A percentile compares a stretch with the other conserved stretches of the same genome.
Evolutionary conservation across 2,113 vertebrate species (phyloP).

Genomic region (Eulemur macaco): DNA sequence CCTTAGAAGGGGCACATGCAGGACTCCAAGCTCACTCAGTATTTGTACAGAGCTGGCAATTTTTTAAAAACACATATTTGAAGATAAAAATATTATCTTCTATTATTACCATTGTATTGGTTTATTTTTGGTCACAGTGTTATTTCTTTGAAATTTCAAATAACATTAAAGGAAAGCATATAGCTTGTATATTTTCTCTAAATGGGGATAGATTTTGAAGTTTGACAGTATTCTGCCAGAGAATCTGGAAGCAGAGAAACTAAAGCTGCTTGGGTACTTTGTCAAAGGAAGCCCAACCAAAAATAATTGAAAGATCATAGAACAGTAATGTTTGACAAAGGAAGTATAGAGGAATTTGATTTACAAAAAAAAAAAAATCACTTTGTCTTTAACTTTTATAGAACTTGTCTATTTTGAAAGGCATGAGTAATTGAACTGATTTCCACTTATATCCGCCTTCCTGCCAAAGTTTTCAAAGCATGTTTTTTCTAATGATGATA

Average conservation of each 20-base stretch:
- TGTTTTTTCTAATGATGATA: background rate
- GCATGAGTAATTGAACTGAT: constrained; percentile 22
- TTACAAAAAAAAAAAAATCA: background rate
- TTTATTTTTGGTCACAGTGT: background rate
- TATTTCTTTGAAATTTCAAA: constrained; percentile 27
- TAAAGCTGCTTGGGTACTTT: background rate
- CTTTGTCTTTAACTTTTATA: background rate
- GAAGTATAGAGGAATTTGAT: constrained; percentile 17
- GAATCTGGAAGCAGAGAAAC: background rate
- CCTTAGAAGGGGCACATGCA: background rate
- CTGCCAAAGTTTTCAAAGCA: constrained; percentile 21
- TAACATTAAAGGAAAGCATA: background rate
- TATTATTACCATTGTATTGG: background rate
- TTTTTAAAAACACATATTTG: background rate
- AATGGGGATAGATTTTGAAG: background rate
- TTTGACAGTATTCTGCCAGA: background rate
- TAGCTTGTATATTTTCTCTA: background rate
- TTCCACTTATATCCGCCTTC: background rate
- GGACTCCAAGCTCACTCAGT: background rate
- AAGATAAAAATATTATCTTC: background rate
- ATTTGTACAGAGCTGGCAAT: background rate
- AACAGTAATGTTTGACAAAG: background rate
- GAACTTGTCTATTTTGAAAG: constrained; percentile 47
- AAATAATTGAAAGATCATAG: background rate
- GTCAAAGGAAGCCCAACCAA: background rate